Evolutionary conservation across 2,888 invertebrate genomes (phyloP), one percentile per base, ranked within the genome.

Genomic region (Priocnemis perturbator): DNA sequence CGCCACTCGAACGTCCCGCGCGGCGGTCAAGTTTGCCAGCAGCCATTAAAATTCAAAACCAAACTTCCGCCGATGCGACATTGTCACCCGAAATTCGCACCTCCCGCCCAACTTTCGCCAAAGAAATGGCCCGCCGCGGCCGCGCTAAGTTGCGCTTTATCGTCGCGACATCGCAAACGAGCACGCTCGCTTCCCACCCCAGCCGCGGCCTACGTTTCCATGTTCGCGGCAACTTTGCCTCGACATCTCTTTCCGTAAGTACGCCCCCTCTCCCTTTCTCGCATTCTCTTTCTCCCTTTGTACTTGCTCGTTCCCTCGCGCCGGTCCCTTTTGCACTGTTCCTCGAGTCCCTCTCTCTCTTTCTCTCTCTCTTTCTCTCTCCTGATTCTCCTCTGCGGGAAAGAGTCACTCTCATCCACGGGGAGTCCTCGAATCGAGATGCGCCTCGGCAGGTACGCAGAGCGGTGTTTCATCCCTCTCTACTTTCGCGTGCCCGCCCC

Each of bases 351-450:
- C 47, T n/a, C 47, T 7, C 47, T 47, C 47, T 2, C 7, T 47
- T 9, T 3, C 47, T 26, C 47, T 47, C 47, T 47, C 17, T 47
- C 20, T 50, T 37, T 20, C 30, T 23, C 23, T 5, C 21, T 15
- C 37, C 58, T 56, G 44, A 45, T 48, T 7, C 23, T 53, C 45
- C 53, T 45, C 23, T 17, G 37, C 37, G 30, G 23, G 64, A 0
- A 55, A 65, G 60, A 75, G 70, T 64, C 67, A 59, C 69, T 76
- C 69, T 78, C 66, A 73, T 70, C 73, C 62, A 61, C 67, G 58
- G 55, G 67, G 30, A 75, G 59, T 59, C 62, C 74, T 79, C 74
- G 74, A 77, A 64, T 74, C 69, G 61, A 69, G 72, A 66, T 62
- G 76, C 72, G 67, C 70, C 65, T 71, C 74, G 70, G 21, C 66